A percentile compares a stretch with the other conserved stretches of the same genome.
These are phyloP conservation scores for Leptopilina myrica DNA, from an alignment of 2,888 invertebrate species.

Conservation along the genomic window DNA sequence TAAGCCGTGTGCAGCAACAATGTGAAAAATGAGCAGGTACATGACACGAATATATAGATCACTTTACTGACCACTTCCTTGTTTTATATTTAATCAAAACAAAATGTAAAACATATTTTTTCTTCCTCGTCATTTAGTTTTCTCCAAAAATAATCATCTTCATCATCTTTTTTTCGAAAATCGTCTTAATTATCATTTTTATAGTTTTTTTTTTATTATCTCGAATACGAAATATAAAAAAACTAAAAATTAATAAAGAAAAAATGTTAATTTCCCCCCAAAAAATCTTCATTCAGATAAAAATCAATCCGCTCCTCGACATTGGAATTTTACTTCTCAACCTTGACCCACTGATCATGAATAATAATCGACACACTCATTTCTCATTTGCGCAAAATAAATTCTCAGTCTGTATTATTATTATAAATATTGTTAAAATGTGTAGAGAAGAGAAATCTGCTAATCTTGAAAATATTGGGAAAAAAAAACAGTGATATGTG, in stretches of 20 bases:
- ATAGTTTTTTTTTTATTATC: no score
- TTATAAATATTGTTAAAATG: neutral
- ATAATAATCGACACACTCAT: neutral
- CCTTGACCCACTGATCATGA: slow-evolving; percentile 35
- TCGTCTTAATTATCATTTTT: no score
- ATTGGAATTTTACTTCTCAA: neutral
- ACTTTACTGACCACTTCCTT: neutral
- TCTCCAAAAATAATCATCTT: neutral
- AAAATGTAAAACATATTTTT: neutral
- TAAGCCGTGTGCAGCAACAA: neutral
- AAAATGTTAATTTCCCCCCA: no score
- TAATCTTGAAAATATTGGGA: neutral
- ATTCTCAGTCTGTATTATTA: neutral
- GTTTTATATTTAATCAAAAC: slow-evolving; percentile 5
- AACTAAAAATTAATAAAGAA: no score
- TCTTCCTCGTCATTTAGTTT: neutral
- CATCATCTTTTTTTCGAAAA: no score
- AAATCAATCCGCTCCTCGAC: neutral
- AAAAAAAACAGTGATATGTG: neutral
- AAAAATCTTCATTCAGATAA: no score
- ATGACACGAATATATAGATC: neutral
- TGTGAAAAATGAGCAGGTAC: slow-evolving; percentile 10
- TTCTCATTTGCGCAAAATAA: neutral
- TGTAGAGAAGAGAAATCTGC: neutral
- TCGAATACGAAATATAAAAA: no score